These are phyloP conservation scores for Drosophila anomalipes DNA, from an alignment of 2,888 invertebrate genomes.

Conservation along the genomic window DNA sequence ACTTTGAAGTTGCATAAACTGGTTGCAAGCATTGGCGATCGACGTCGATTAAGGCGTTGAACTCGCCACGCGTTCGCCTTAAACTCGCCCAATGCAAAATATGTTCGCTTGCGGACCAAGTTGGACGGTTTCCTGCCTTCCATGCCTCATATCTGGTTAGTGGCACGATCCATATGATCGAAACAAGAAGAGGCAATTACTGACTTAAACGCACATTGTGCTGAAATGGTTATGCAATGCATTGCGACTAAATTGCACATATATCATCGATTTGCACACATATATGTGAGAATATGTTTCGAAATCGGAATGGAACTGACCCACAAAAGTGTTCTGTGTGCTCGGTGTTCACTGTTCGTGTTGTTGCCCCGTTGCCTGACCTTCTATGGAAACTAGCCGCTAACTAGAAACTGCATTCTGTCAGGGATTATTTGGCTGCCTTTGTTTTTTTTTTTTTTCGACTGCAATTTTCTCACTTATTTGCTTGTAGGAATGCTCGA, in stretches of 20 bases:
- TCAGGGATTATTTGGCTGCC: conserved; percentile 59
- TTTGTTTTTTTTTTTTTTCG: conserved; percentile 45
- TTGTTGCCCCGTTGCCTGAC: conserved; percentile 35
- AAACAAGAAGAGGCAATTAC: conserved; percentile 14
- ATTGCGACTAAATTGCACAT: conserved; percentile 1
- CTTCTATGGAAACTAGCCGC: conserved; percentile 26
- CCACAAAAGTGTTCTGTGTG: conserved; percentile 25
- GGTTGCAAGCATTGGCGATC: conserved; percentile 52
- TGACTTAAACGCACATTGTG: conserved; percentile 24
- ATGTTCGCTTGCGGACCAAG: background rate
- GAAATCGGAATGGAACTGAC: conserved; percentile 39
- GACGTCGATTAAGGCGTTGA: conserved; percentile 33
- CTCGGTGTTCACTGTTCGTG: conserved; percentile 32
- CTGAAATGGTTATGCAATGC: conserved; percentile 46
- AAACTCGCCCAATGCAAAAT: conserved; percentile 50
- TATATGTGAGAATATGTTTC: conserved; percentile 72
- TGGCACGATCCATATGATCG: conserved; percentile 24
- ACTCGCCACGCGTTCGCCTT: conserved; percentile 36
- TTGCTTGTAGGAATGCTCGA: conserved; percentile 26
- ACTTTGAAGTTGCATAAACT: conserved; percentile 67
- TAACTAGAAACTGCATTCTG: conserved; percentile 64
- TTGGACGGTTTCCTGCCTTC: background rate
- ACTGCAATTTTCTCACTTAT: conserved; percentile 23
- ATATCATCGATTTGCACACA: conserved; percentile 1
- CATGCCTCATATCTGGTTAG: conserved; percentile 9